These are phyloP conservation scores for Mythimna impura DNA, from an alignment of 2,888 invertebrate species.

Conservation along the genomic window DNA sequence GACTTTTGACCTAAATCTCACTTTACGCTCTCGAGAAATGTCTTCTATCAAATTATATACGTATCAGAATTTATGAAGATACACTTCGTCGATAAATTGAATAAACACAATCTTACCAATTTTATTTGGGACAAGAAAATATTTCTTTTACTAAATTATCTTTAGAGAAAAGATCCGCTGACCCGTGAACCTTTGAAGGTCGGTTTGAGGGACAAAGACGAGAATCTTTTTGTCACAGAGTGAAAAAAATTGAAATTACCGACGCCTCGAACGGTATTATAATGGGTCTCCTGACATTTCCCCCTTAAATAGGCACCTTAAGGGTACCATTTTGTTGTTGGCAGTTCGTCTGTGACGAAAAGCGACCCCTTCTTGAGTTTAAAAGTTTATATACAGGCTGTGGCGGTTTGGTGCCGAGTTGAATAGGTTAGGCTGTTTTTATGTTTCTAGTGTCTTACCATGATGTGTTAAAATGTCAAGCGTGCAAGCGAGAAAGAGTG, in stretches of 20 bases:
- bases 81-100: slow-evolving; percentile 53
- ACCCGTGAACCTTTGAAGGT: slow-evolving; percentile 70
- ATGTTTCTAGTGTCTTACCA: too few relatives aligned
- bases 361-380: slow-evolving; percentile 55
- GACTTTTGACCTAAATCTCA: slow-evolving; percentile 40
- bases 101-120: slow-evolving; percentile 65
- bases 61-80: slow-evolving; percentile 36
- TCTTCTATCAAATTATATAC: slow-evolving; percentile 44
- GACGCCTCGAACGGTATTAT: slow-evolving; percentile 61
- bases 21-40: slow-evolving; percentile 47
- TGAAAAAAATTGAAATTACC: slow-evolving; percentile 68
- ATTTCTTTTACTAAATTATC: slow-evolving; percentile 68
- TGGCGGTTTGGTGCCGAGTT: too few relatives aligned
- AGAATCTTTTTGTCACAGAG: slow-evolving; percentile 63
- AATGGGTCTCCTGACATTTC: slow-evolving; percentile 68
- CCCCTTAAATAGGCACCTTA: slow-evolving; percentile 59
- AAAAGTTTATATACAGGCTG: slow-evolving; percentile 44
- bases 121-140: slow-evolving; percentile 59
- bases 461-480: too few relatives aligned
- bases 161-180: slow-evolving; percentile 68
- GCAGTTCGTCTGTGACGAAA: slow-evolving; percentile 60
- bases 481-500: too few relatives aligned
- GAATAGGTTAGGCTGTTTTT: too few relatives aligned
- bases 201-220: slow-evolving; percentile 66
- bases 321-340: slow-evolving; percentile 61